Evolutionary conservation across 64 coral and sea anemone species (phyloP).

Genomic region (Porites australiensis): DNA sequence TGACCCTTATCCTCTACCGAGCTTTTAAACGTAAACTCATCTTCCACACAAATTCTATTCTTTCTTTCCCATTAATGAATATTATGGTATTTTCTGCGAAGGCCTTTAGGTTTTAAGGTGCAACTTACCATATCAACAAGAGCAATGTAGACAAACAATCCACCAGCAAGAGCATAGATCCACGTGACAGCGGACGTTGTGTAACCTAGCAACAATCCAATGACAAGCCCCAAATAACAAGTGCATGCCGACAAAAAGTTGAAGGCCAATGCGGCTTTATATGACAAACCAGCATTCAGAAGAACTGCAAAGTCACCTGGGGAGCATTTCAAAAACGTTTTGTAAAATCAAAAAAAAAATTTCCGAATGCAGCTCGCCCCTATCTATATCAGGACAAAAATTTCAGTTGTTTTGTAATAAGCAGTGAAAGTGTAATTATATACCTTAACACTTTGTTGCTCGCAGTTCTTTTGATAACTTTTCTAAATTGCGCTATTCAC

Average conservation of each 20-base stretch:
- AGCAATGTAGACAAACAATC: conserved; percentile 98
- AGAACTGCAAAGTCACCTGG: conserved; percentile 99
- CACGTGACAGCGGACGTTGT: conserved; percentile 92
- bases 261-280: conserved; percentile 87
- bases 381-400: too few relatives aligned
- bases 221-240: conserved; percentile 86
- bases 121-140: conserved; percentile 92
- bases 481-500: too few relatives aligned
- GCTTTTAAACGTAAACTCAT: too few relatives aligned
- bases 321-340: background rate
- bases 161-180: conserved; percentile 96
- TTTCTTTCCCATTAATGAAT: too few relatives aligned
- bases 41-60: too few relatives aligned
- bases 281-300: conserved; percentile 92
- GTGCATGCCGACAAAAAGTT: conserved; percentile 95
- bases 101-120: too few relatives aligned
- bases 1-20: too few relatives aligned
- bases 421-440: too few relatives aligned
- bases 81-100: too few relatives aligned
- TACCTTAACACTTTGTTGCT: too few relatives aligned
- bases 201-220: conserved; percentile 95
- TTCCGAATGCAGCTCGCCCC: background rate
- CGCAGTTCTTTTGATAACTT: too few relatives aligned
- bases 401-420: too few relatives aligned
- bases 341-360: background rate